Conservation (phyloP, 2,113 vertebrate genomes). For the western clawed frog (Xenopus tropicalis) region DNA sequence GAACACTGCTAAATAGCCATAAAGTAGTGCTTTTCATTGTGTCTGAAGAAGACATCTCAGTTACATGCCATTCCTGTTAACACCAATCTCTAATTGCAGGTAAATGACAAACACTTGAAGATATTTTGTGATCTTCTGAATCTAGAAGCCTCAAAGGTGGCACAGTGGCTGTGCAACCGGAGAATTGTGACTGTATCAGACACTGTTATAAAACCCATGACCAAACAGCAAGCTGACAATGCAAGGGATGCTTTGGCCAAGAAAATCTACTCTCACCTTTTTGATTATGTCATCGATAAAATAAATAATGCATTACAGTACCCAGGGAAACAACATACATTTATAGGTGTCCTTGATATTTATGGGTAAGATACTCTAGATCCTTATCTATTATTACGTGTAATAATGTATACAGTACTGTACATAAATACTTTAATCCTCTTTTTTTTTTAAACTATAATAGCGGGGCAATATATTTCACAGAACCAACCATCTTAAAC, state of each 20-base stretch:
- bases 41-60: too few relatives aligned
- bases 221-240: conserved; percentile 72
- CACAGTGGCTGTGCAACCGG: conserved; percentile 82
- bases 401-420: not conserved
- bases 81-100: conserved; percentile 54
- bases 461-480: too few relatives aligned
- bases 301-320: conserved; percentile 85
- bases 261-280: conserved; percentile 90
- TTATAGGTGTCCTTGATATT: conserved; percentile 96
- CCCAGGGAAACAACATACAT: conserved; percentile 83
- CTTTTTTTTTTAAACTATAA: too few relatives aligned
- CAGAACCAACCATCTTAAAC: too few relatives aligned
- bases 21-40: too few relatives aligned
- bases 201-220: conserved; percentile 84
- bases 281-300: conserved; percentile 81
- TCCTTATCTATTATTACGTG: not conserved
- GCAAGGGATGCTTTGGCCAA: conserved; percentile 90
- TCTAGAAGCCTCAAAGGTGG: conserved; percentile 59
- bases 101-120: conserved; percentile 72
- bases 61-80: too few relatives aligned
- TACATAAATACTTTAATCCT: not conserved
- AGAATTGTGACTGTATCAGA: conserved; percentile 80
- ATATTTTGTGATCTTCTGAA: conserved; percentile 82
- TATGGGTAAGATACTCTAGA: conserved; percentile 79
- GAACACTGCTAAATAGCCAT: conserved; percentile 44